A percentile compares a stretch with the other conserved stretches of the same genome.
Conservation (phyloP, 2,888 invertebrate species). For the Agrenia bidenticulata region DNA sequence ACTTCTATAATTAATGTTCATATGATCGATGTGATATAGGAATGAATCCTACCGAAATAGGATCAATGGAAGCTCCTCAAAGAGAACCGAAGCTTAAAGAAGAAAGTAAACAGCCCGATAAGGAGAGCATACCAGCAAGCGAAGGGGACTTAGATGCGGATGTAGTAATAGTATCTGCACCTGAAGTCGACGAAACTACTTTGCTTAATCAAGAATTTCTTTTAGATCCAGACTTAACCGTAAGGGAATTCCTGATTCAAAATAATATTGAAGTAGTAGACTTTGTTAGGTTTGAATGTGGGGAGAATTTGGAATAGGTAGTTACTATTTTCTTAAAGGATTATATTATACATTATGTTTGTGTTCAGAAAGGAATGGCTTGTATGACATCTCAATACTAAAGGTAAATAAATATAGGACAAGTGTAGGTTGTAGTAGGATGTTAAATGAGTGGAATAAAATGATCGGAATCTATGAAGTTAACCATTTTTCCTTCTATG, state of each 20-base stretch:
- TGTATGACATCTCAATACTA: too few species aligned
- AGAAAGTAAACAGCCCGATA: constrained; percentile 5
- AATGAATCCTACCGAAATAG: constrained; percentile 76
- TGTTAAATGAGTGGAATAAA: too few species aligned
- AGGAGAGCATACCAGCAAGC: constrained; percentile 13
- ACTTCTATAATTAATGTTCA: neutral
- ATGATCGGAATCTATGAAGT: too few species aligned
- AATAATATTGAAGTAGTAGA: constrained; percentile 65
- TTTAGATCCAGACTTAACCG: constrained; percentile 71
- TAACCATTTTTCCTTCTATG: too few species aligned
- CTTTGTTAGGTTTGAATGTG: constrained; percentile 85
- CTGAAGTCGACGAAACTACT: constrained; percentile 67
- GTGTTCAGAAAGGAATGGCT: too few species aligned
- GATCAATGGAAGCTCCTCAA: constrained; percentile 55
- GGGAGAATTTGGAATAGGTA: constrained; percentile 62
- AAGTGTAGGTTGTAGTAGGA: too few species aligned
- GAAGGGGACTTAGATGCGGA: constrained; percentile 60
- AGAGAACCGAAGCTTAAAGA: constrained; percentile 35
- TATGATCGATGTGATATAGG: constrained; percentile 57
- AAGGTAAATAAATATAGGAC: too few species aligned
- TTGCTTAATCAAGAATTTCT: constrained; percentile 86
- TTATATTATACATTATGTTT: too few species aligned
- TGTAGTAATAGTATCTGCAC: constrained; percentile 1
- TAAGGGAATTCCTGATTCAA: constrained; percentile 70
- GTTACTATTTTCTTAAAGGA: too few species aligned